A percentile compares a stretch with the other conserved stretches of the same genome.
Evolutionary conservation across 2,797 vertebrate genomes (phyloP).

Genomic region (Furcifer pardalis): DNA sequence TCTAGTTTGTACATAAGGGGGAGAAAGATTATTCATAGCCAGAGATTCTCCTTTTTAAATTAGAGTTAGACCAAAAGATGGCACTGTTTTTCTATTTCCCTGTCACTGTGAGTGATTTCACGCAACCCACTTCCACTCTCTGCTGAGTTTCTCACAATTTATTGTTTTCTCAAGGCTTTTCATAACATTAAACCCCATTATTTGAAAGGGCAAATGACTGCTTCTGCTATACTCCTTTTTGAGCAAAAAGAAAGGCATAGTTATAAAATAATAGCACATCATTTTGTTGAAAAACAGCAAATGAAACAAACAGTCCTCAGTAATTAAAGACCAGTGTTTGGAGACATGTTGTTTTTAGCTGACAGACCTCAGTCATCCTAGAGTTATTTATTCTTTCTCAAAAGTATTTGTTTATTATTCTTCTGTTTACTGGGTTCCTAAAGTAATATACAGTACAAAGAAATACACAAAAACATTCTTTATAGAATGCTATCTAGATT

Average conservation of each 20-base stretch:
- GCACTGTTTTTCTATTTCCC: conserved; percentile 62
- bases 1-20: background rate
- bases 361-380: conserved; percentile 42
- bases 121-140: conserved; percentile 16
- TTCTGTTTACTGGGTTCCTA: too few relatives aligned
- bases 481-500: conserved; percentile 8
- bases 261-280: conserved; percentile 56
- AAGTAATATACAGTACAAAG: too few relatives aligned
- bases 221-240: conserved; percentile 17
- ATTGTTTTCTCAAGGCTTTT: conserved; percentile 58
- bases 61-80: conserved; percentile 62
- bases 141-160: conserved; percentile 2
- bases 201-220: conserved; percentile 60
- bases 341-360: conserved; percentile 42
- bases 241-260: background rate
- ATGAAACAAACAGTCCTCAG: conserved; percentile 44
- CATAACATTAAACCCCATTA: conserved; percentile 60
- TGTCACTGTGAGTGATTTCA: background rate
- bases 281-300: conserved; percentile 53
- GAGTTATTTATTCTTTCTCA: background rate
- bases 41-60: background rate
- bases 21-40: background rate
- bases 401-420: too few relatives aligned
- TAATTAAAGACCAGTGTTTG: conserved; percentile 55
- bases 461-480: too few relatives aligned